These are phyloP conservation scores for Idris sp. DNA, from an alignment of 1,140 invertebrate genomes.

Conservation along the genomic window DNA sequence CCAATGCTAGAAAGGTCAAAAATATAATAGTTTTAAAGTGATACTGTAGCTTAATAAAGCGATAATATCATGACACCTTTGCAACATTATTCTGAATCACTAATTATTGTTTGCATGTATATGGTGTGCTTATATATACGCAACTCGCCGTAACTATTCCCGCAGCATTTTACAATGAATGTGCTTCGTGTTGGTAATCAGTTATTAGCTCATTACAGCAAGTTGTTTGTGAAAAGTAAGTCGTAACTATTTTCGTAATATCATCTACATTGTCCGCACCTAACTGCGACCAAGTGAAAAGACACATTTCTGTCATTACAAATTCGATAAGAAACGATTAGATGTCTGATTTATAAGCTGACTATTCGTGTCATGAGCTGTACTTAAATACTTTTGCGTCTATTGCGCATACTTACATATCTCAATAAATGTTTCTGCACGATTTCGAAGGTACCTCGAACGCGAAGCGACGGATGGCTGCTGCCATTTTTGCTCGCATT, in stretches of 20 bases:
- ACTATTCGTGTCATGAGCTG: constrained; percentile 54
- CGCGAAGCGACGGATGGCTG: constrained; percentile 41
- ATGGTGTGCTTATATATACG: constrained; percentile 48
- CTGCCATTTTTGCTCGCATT: too few relatives aligned
- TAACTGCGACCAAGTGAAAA: constrained; percentile 33
- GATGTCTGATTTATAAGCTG: constrained; percentile 71
- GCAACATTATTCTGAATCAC: constrained; percentile 38
- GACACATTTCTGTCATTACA: constrained; percentile 46
- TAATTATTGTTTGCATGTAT: constrained; percentile 55
- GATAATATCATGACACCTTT: constrained; percentile 54
- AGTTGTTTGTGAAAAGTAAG: constrained; percentile 50
- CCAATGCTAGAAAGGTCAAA: too few relatives aligned
- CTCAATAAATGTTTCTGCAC: constrained; percentile 50
- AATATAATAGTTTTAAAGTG: too few relatives aligned
- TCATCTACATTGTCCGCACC: constrained; percentile 57
- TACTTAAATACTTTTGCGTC: constrained; percentile 34
- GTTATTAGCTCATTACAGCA: constrained; percentile 59
- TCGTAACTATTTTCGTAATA: constrained; percentile 60
- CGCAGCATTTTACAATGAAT: constrained; percentile 52
- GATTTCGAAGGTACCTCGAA: too few relatives aligned
- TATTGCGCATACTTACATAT: constrained; percentile 26
- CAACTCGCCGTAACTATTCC: constrained; percentile 44
- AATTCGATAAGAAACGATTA: constrained; percentile 70
- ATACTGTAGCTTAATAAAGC: constrained; percentile 29
- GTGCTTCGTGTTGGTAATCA: constrained; percentile 52